A percentile compares a stretch with the other conserved stretches of the same genome.
phyloP scores from a whole-genome alignment of 2,797 vertebrate genomes.

The Pseudocheirus occidentalis region DNA sequence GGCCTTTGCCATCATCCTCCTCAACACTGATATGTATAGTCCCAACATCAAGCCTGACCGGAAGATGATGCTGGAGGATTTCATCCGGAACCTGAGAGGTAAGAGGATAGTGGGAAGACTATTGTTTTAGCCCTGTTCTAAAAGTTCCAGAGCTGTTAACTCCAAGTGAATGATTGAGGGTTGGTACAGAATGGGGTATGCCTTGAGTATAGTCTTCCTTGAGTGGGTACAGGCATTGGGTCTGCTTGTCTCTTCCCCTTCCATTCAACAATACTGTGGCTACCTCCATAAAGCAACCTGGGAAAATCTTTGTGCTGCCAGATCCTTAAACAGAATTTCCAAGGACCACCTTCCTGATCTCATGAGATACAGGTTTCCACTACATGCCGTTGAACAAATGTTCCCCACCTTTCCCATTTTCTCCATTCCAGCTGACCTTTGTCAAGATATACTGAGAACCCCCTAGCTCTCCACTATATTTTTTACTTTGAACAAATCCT shows the following conservation, averaged over 20 bases:
- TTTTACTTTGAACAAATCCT: background rate
- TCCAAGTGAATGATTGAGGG: background rate
- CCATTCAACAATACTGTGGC: background rate
- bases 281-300: background rate
- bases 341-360: background rate
- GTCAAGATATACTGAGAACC: background rate
- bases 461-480: background rate
- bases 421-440: background rate
- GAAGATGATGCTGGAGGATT: conserved; percentile 99
- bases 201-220: accelerated
- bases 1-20: conserved; percentile 98
- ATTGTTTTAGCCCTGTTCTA: accelerated
- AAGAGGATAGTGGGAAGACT: conserved; percentile 60
- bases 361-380: background rate
- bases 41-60: conserved; percentile 99
- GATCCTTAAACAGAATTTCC: background rate
- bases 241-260: background rate
- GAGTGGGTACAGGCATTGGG: background rate
- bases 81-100: conserved; percentile 98
- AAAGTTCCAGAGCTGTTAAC: background rate
- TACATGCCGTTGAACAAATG: background rate
- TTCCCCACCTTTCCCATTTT: accelerated
- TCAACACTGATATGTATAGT: conserved; percentile 99
- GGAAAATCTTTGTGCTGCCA: background rate
- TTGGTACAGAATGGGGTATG: background rate